phyloP scores from a whole-genome alignment of 35 echinoderm and acorn worm species.

The Anneissia japonica region DNA sequence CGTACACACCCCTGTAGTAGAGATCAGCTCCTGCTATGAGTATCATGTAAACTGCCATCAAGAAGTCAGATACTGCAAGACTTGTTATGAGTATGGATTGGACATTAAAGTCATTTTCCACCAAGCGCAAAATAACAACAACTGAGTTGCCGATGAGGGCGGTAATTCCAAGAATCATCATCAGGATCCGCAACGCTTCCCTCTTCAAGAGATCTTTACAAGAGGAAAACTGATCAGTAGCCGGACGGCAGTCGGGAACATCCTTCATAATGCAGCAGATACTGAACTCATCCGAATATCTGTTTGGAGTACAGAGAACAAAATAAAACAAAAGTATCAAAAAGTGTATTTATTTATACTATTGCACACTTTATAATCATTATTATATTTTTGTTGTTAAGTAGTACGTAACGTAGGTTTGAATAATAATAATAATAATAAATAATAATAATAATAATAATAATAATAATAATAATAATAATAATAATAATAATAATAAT shows the following conservation, averaged over 20 bases:
- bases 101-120: background rate
- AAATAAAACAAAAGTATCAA: too few relatives aligned
- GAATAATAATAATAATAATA: too few relatives aligned
- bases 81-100: slow-evolving; percentile 41
- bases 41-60: slow-evolving; percentile 70
- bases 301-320: too few relatives aligned
- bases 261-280: slow-evolving; percentile 71
- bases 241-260: slow-evolving; percentile 49
- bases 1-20: slow-evolving; percentile 43
- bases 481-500: too few relatives aligned
- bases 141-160: slow-evolving; percentile 30
- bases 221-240: slow-evolving; percentile 72
- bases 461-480: too few relatives aligned
- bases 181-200: slow-evolving; percentile 39
- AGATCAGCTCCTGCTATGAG: slow-evolving; percentile 54
- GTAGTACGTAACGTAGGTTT: too few relatives aligned
- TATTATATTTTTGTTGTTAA: too few relatives aligned
- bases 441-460: too few relatives aligned
- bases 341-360: too few relatives aligned
- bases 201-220: slow-evolving; percentile 72
- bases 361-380: too few relatives aligned
- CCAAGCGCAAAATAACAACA: slow-evolving; percentile 5
- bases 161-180: slow-evolving; percentile 78
- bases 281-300: slow-evolving; percentile 67
- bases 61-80: slow-evolving; percentile 47